Conservation (phyloP, 2,797 vertebrate genomes). For the Cirrhinus mrigala region DNA sequence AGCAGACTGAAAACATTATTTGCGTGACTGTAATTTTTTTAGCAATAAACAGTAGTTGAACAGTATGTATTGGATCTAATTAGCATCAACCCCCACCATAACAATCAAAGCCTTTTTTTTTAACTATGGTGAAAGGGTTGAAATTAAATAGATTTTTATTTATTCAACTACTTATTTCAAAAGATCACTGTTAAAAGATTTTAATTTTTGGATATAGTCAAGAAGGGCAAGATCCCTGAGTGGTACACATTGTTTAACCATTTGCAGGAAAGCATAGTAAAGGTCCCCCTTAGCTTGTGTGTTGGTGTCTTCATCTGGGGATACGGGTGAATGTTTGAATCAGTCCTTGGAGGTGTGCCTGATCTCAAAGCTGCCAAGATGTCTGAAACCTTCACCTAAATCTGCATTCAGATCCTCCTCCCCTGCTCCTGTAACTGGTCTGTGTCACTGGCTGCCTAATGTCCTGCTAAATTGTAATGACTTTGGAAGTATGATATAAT, state of each 20-base stretch:
- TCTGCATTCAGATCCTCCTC: conserved; percentile 30
- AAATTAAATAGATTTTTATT: too few species aligned
- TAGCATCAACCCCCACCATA: too few species aligned
- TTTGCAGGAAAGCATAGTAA: neutral
- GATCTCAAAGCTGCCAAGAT: neutral
- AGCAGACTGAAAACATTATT: neutral
- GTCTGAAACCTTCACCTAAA: neutral
- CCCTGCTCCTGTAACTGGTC: conserved; percentile 7
- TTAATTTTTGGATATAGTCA: too few species aligned
- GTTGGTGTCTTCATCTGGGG: neutral
- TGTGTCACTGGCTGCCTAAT: conserved; percentile 52
- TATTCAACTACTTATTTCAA: too few species aligned
- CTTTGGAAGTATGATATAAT: conserved; percentile 59
- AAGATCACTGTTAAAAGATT: too few species aligned
- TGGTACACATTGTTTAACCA: neutral
- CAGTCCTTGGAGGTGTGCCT: conserved; percentile 1
- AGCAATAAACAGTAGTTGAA: neutral
- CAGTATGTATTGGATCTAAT: too few species aligned
- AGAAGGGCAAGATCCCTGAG: too few species aligned
- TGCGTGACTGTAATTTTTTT: neutral
- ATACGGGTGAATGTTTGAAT: neutral
- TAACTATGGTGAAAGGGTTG: too few species aligned
- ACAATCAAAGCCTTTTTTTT: too few species aligned
- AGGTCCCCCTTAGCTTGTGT: neutral
- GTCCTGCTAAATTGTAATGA: conserved; percentile 60